A percentile compares a stretch with the other conserved stretches of the same genome.
Conservation (phyloP, 2,113 vertebrate genomes). For the Pomatorhinus ruficollis region DNA sequence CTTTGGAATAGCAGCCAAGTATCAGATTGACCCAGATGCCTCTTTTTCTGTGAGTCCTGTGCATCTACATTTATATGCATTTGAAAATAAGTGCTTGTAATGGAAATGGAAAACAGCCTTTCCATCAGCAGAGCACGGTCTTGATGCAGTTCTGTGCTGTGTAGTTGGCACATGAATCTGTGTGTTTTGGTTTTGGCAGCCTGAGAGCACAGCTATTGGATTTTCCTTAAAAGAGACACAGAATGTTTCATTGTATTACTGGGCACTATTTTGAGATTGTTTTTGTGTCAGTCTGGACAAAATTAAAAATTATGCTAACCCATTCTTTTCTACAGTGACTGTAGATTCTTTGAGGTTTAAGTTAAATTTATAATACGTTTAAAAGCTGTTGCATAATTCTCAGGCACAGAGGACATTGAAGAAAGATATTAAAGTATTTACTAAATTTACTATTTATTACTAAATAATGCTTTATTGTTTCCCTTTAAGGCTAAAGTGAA, state of each 20-base stretch:
- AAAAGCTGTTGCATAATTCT: not conserved
- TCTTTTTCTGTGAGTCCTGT: conserved; percentile 89
- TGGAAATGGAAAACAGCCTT: not conserved
- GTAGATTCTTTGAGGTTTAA: not conserved
- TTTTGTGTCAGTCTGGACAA: not conserved
- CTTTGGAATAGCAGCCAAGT: conserved; percentile 97
- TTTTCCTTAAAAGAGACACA: not conserved
- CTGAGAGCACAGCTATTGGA: not conserved
- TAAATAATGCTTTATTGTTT: not conserved
- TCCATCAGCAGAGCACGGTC: rapidly evolving
- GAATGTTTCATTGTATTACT: not conserved
- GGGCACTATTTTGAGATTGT: not conserved
- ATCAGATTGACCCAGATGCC: conserved; percentile 93
- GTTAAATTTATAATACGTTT: too few relatives aligned
- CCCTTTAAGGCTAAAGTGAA: conserved; percentile 94
- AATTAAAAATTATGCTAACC: not conserved
- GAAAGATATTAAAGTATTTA: not conserved
- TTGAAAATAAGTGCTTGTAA: not conserved
- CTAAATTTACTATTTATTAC: not conserved
- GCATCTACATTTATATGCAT: not conserved
- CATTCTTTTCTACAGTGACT: not conserved
- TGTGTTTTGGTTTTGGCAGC: not conserved
- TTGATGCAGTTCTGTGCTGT: not conserved
- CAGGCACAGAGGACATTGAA: not conserved
- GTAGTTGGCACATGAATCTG: not conserved